Percentiles rank a stretch among this genome's conserved stretches.
These are phyloP conservation scores for Eurystomus gularis DNA, from an alignment of 2,113 vertebrate species.

Conservation along the genomic window DNA sequence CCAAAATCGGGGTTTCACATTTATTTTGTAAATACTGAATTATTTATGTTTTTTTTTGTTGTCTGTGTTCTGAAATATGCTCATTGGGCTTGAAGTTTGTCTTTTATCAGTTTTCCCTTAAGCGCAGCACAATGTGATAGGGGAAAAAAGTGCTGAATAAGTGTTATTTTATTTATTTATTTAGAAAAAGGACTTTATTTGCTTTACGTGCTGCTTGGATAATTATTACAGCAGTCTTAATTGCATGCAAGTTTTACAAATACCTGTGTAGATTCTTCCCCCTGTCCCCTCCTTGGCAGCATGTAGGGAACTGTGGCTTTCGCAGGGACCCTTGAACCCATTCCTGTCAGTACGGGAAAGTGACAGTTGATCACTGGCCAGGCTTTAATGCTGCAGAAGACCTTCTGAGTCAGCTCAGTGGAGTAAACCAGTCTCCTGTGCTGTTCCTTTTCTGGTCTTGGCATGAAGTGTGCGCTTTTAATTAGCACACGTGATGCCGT, in stretches of 20 bases:
- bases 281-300: not conserved
- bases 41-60: too few relatives aligned
- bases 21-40: not conserved
- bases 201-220: not conserved
- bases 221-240: not conserved
- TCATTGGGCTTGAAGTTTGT: not conserved
- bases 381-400: not conserved
- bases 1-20: rapidly evolving
- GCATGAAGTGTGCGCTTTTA: not conserved
- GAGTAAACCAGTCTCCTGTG: rapidly evolving
- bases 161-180: too few relatives aligned
- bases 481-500: rapidly evolving
- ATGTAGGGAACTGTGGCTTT: not conserved
- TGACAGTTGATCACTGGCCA: rapidly evolving
- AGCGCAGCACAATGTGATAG: rapidly evolving
- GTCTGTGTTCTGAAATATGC: not conserved
- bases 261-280: not conserved
- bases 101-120: not conserved
- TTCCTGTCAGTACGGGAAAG: not conserved
- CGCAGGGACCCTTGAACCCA: not conserved
- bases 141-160: not conserved
- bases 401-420: rapidly evolving
- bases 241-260: not conserved
- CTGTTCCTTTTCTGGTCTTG: rapidly evolving
- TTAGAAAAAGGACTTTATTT: not conserved